A percentile compares a stretch with the other conserved stretches of the same genome.
Conservation (phyloP, 2,888 invertebrate genomes). For the Phengaris arion region DNA sequence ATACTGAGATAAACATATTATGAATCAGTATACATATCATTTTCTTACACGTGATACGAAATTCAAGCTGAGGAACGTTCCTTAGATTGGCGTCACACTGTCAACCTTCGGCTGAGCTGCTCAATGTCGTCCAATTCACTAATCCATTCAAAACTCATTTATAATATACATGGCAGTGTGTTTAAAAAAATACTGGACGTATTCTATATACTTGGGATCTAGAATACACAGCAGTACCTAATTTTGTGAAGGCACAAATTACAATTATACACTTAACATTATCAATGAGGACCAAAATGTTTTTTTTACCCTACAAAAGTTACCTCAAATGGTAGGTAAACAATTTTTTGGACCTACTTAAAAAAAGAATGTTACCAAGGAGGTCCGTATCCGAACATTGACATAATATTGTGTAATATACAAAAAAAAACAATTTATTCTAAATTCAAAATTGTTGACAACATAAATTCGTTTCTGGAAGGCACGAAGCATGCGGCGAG, state of each 20-base stretch:
- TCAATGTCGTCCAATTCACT: conserved; percentile 16
- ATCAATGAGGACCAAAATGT: too few species aligned
- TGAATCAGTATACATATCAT: not conserved
- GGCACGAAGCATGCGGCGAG: not conserved
- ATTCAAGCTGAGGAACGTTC: not conserved
- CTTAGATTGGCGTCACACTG: conserved; percentile 19
- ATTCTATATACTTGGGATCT: not conserved
- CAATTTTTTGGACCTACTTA: not conserved
- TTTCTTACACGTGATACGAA: conserved; percentile 8
- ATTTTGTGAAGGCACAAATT: not conserved
- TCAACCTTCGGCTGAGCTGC: conserved; percentile 14
- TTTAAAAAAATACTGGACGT: not conserved
- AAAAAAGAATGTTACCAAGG: not conserved
- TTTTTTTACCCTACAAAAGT: too few species aligned
- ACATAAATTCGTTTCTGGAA: not conserved
- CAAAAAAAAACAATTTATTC: conserved; percentile 4
- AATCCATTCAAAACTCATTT: conserved; percentile 22
- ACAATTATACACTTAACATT: too few species aligned
- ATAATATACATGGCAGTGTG: conserved; percentile 6
- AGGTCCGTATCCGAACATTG: not conserved
- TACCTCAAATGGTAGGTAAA: too few species aligned
- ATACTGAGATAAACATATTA: not conserved
- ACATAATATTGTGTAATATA: not conserved
- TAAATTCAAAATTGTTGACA: conserved; percentile 2
- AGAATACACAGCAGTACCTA: not conserved